phyloP scores from a whole-genome alignment of 2,888 invertebrate species.

The Caenorhabditis panamensis region DNA sequence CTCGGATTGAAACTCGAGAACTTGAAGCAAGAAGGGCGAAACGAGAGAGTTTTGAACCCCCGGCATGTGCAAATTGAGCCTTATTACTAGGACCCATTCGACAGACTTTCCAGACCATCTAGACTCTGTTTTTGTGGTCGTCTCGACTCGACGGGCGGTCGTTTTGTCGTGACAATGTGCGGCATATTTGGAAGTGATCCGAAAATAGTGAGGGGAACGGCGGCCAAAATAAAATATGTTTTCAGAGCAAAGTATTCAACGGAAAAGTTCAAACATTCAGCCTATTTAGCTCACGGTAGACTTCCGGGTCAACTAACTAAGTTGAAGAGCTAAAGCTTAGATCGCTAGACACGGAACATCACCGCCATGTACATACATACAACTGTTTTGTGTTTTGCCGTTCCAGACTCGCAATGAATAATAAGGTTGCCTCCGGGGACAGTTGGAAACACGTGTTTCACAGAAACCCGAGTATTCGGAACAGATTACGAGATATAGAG shows the following conservation, averaged over 20 bases:
- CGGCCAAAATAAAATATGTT: neutral
- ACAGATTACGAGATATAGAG: neutral
- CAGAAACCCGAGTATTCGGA: neutral
- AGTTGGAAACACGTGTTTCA: conserved; percentile 4
- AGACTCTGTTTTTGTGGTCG: neutral
- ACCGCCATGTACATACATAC: neutral
- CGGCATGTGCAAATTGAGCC: conserved; percentile 49
- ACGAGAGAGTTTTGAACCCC: conserved; percentile 17
- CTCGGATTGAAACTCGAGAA: conserved; percentile 41
- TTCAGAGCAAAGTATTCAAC: too few species aligned
- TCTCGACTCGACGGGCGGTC: too few species aligned
- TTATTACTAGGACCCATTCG: conserved; percentile 25
- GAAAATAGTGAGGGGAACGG: neutral
- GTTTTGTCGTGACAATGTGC: conserved; percentile 1
- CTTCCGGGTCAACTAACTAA: too few species aligned
- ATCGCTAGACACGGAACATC: neutral
- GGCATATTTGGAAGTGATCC: neutral
- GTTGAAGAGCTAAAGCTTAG: neutral
- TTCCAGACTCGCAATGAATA: conserved; percentile 4
- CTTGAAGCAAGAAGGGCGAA: conserved; percentile 2
- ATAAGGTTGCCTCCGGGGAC: neutral
- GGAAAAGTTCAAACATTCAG: too few species aligned
- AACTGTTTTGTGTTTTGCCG: conserved; percentile 2
- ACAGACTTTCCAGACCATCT: neutral
- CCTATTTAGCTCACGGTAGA: too few species aligned